Base-by-base conservation (phyloP, 2,888 invertebrate genomes). In the Tetragnatha montana region DNA sequence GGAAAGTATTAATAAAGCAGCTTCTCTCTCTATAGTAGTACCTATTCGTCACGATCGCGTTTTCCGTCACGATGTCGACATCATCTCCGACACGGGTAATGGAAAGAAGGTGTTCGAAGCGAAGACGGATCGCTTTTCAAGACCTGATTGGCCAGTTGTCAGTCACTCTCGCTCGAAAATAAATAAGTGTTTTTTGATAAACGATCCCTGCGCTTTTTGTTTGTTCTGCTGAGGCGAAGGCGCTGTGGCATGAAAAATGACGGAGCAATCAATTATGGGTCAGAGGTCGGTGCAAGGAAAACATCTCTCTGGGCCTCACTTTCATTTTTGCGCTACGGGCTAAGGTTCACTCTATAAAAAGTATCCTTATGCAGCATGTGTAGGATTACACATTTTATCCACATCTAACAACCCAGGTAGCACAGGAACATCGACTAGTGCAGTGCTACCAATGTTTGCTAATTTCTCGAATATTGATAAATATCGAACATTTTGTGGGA, bases 191-290 rank as follows among this genome's bases (percentile, higher is more conserved):
- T 78, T 21, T 74, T 60, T 82, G 82, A 82, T 82, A 51, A 82
- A 82, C 73, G 73, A 78, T 68, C 78, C 8, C 60, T n/a, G 8
- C 12, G 1, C 12, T 17, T 60, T 8, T 50, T 78, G 78, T 78
- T 60, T 78, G 82, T 82, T 82, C 35, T 35, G 51, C 82, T 50
- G n/a, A n/a, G n/a, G 50, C 35, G 14, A 60, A 82, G 82, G 79
- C 60, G 79, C 8, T 71, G 50, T 22, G 51, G 78, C 86, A 73
- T 73, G 86, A 79, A 86, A 80, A 79, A 86, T 86, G 86, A 86
- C 68, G 35, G 60, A 19, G 80, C 86, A 79, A 86, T 86, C 79
- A 86, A 86, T 86, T 86, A 86, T n/a, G 21, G 79, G 80, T 86
- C 86, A 86, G 19, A 86, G 86, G 78, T 86, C 73, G 22, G 21